Evolutionary conservation across 2,113 vertebrate genomes (phyloP).

Genomic region (Verasper variegatus): DNA sequence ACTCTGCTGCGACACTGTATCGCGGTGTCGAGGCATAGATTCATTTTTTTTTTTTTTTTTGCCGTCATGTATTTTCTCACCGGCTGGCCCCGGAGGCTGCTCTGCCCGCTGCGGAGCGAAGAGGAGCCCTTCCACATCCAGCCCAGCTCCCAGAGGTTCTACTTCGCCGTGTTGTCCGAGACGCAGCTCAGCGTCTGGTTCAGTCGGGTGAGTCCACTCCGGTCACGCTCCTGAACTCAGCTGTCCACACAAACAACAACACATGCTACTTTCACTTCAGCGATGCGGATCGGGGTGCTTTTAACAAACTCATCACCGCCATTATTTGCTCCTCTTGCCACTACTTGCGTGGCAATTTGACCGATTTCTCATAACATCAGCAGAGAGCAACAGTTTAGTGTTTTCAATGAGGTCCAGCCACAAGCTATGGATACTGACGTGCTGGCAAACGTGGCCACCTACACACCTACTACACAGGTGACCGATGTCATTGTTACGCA

Average conservation of each 20-base stretch:
- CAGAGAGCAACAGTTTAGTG: background rate
- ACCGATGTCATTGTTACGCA: conserved; percentile 21
- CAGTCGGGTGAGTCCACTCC: conserved; percentile 86
- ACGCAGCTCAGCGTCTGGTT: conserved; percentile 97
- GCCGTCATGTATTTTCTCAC: conserved; percentile 96
- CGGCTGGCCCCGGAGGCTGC: conserved; percentile 95
- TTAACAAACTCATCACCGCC: background rate
- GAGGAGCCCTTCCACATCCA: conserved; percentile 90
- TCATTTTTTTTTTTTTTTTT: conserved; percentile 33
- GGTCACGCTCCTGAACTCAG: background rate
- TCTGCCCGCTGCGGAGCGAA: conserved; percentile 86
- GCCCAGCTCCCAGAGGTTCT: conserved; percentile 90
- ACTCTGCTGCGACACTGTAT: conserved; percentile 53
- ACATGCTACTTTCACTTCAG: background rate
- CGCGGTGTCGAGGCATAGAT: conserved; percentile 52
- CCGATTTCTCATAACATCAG: too few relatives aligned
- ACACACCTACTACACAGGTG: background rate
- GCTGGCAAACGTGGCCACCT: background rate
- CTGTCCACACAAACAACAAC: conserved; percentile 27
- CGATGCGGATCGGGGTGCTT: background rate
- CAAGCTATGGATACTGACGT: background rate
- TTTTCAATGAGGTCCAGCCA: background rate
- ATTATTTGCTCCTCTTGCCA: background rate
- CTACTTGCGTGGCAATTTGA: background rate
- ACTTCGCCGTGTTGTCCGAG: conserved; percentile 91